Evolutionary conservation across 2,888 invertebrate genomes (phyloP), one percentile per base, ranked within the genome.

Genomic region (Junonia oenone): DNA sequence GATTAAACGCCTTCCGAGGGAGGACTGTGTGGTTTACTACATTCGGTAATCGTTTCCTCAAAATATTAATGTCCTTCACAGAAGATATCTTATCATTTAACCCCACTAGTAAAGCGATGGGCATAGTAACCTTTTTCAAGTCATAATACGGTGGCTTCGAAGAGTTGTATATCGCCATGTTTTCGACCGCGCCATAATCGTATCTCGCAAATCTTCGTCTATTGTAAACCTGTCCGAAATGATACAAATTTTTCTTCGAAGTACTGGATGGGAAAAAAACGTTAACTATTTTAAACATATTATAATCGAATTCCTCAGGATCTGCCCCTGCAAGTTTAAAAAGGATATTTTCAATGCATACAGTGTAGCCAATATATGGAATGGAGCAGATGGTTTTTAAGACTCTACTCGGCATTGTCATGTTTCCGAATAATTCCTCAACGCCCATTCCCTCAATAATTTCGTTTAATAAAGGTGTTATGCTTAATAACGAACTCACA

Each of bases 161-260:
- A 0, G 62, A 56, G 19, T 66, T 63, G 29, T 73, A 74, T 0
- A 49, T 49, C 0, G n/a, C 3, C 1, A 60, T 2, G 50, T 75
- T 74, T 6, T 54, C 46, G 0, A 1, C 17, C 0, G 37, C 2
- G 0, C 82, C 78, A 46, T 81, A 75, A 46, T 73, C 59, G 47
- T 54, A 83, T 2, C 2, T 26, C 22, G 22, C 6, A 17, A 43
- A 43, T 2, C 13, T 43, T 43, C 26, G 2, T 13, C 26, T 26
- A 2, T 17, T 29, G n/a, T 6, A 31, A 5, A 72, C 55, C 53
- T 76, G 75, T 6, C 55, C 62, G 33, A 65, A 72, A 63, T 76
- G 73, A 2, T 64, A 22, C 1, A 73, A 33, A 17, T 69, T 71
- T 53, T 71, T 74, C 48, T 66, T 62, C 0, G 73, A 70, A n/a